Conservation (phyloP, 2,888 invertebrate genomes). For the Bombylius major region DNA sequence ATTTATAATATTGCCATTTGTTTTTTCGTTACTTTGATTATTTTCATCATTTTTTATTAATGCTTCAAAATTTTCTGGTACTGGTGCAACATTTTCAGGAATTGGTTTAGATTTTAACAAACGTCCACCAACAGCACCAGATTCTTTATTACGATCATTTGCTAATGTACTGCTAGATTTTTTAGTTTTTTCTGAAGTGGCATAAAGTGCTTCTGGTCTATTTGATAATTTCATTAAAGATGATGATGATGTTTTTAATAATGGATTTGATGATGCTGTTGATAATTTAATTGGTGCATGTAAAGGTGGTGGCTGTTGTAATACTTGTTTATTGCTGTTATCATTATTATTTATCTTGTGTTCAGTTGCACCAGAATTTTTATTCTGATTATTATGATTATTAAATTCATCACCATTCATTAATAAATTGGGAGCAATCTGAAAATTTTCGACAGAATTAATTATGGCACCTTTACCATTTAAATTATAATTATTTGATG, state of each 20-base stretch:
- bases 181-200: constrained; percentile 22
- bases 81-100: constrained; percentile 32
- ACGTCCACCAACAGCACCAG: constrained; percentile 13
- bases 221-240: neutral
- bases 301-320: constrained; percentile 23
- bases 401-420: constrained; percentile 12
- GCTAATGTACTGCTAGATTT: constrained; percentile 24
- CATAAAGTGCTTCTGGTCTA: constrained; percentile 15
- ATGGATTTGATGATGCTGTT: constrained; percentile 10
- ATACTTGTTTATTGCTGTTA: constrained; percentile 7
- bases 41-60: constrained; percentile 23
- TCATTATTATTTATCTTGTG: neutral
- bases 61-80: constrained; percentile 32
- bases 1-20: neutral
- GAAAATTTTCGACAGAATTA: constrained; percentile 40
- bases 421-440: constrained; percentile 31
- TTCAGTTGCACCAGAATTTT: constrained; percentile 14
- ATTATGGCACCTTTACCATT: constrained; percentile 20
- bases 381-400: constrained; percentile 19
- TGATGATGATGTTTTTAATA: constrained; percentile 3
- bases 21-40: constrained; percentile 11
- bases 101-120: constrained; percentile 23
- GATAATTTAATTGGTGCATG: constrained; percentile 25
- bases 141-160: constrained; percentile 15
- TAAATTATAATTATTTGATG: too few relatives aligned